phyloP scores from a whole-genome alignment of 1,140 invertebrate genomes.

The Onthophagus taurus region DNA sequence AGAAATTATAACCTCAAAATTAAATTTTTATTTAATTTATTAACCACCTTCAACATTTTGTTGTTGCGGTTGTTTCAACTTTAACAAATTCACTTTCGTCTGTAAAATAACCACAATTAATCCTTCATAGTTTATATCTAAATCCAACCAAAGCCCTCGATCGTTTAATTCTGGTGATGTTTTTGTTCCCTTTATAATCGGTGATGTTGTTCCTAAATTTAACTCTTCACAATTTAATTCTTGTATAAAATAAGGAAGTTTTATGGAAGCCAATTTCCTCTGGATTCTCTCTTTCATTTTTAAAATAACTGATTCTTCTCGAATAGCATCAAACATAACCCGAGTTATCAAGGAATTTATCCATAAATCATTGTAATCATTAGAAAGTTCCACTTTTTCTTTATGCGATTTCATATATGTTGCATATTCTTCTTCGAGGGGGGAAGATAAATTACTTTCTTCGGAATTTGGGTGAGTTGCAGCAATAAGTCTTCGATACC shows the following conservation, averaged over 20 bases:
- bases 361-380: slow-evolving; percentile 42
- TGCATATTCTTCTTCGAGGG: slow-evolving; percentile 4
- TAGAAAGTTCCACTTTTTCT: background rate
- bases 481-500: slow-evolving; percentile 45
- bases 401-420: slow-evolving; percentile 13
- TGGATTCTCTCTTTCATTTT: slow-evolving; percentile 69
- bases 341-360: slow-evolving; percentile 67
- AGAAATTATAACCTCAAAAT: too few species aligned
- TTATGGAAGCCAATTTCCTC: slow-evolving; percentile 76
- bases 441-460: background rate
- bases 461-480: slow-evolving; percentile 15
- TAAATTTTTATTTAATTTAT: background rate
- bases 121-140: slow-evolving; percentile 85
- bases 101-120: slow-evolving; percentile 83
- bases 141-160: slow-evolving; percentile 85
- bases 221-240: slow-evolving; percentile 68
- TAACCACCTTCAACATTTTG: slow-evolving; percentile 17
- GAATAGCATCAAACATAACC: slow-evolving; percentile 68
- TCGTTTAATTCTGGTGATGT: slow-evolving; percentile 70
- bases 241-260: slow-evolving; percentile 83
- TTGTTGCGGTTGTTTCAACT: slow-evolving; percentile 49
- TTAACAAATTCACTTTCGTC: slow-evolving; percentile 91
- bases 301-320: slow-evolving; percentile 50
- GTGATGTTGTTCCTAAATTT: slow-evolving; percentile 41
- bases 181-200: slow-evolving; percentile 64